Conservation (phyloP, 2,888 invertebrate genomes). For the Erebia ligea region DNA sequence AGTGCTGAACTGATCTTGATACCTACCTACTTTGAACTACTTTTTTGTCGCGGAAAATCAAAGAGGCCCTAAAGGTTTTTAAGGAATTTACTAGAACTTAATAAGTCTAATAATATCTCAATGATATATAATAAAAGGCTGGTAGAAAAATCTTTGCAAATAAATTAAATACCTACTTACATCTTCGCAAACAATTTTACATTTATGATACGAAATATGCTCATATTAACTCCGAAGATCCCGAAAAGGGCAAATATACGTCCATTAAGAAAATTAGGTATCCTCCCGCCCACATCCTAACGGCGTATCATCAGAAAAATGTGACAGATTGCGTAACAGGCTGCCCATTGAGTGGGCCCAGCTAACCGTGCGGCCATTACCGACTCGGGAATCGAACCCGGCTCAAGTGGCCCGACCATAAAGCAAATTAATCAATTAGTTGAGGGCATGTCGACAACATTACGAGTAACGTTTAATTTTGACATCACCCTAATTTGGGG, state of each 20-base stretch:
- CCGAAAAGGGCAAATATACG: conserved; percentile 24
- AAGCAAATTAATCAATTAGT: conserved; percentile 84
- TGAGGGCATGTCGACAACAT: conserved; percentile 81
- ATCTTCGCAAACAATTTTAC: background rate
- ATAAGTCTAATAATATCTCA: too few species aligned
- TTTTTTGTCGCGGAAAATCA: too few species aligned
- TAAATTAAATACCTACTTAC: background rate
- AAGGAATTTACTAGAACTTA: too few species aligned
- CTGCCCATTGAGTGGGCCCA: conserved; percentile 64
- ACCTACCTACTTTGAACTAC: too few species aligned
- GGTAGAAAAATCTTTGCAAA: too few species aligned
- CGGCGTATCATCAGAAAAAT: conserved; percentile 63
- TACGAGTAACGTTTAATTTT: conserved; percentile 80
- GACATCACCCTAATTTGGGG: conserved; percentile 60
- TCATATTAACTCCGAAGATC: conserved; percentile 3
- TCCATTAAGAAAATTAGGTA: conserved; percentile 55
- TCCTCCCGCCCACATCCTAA: conserved; percentile 46
- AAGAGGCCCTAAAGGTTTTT: too few species aligned
- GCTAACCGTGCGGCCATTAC: conserved; percentile 74
- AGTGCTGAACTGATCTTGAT: too few species aligned
- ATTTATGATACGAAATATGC: background rate
- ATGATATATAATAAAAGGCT: too few species aligned
- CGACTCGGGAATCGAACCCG: conserved; percentile 68
- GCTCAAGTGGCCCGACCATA: conserved; percentile 78
- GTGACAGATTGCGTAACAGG: conserved; percentile 80